These are phyloP conservation scores for Zeuzera pyrina DNA, from an alignment of 2,888 invertebrate species.

Conservation along the genomic window DNA sequence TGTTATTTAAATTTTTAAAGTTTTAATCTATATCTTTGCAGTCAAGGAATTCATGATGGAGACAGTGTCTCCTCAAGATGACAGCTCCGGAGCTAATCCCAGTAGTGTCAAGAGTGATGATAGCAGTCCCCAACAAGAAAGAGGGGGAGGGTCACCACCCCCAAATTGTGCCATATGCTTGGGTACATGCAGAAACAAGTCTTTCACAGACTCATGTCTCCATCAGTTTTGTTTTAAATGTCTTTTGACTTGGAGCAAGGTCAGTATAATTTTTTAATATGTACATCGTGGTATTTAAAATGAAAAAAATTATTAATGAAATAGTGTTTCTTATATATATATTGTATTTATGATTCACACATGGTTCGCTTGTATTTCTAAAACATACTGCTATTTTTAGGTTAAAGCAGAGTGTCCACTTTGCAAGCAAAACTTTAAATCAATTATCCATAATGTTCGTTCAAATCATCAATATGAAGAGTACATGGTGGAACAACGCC, in stretches of 20 bases:
- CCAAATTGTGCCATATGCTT: conserved; percentile 95
- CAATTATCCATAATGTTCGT: conserved; percentile 93
- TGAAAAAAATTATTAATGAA: conserved; percentile 13
- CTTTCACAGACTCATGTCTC: conserved; percentile 92
- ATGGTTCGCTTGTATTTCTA: background rate
- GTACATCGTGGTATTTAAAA: conserved; percentile 3
- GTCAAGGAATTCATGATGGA: no score
- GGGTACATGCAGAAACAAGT: conserved; percentile 88
- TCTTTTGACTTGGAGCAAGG: conserved; percentile 94
- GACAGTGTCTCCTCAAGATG: conserved; percentile 36
- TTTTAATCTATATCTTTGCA: background rate
- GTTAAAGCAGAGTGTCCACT: conserved; percentile 95
- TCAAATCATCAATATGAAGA: conserved; percentile 92
- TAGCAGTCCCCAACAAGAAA: conserved; percentile 52
- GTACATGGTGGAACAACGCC: conserved; percentile 74
- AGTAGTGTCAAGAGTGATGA: conserved; percentile 63
- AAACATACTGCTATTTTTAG: conserved; percentile 48
- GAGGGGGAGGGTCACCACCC: conserved; percentile 76
- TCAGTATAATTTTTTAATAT: no score
- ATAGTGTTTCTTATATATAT: conserved; percentile 2
- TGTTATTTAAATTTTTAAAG: background rate
- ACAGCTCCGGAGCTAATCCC: conserved; percentile 50
- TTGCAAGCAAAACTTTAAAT: conserved; percentile 92
- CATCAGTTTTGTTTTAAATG: conserved; percentile 97
- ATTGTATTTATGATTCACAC: background rate